These are phyloP conservation scores for Empis stercorea DNA, from an alignment of 2,888 invertebrate genomes.

Conservation along the genomic window DNA sequence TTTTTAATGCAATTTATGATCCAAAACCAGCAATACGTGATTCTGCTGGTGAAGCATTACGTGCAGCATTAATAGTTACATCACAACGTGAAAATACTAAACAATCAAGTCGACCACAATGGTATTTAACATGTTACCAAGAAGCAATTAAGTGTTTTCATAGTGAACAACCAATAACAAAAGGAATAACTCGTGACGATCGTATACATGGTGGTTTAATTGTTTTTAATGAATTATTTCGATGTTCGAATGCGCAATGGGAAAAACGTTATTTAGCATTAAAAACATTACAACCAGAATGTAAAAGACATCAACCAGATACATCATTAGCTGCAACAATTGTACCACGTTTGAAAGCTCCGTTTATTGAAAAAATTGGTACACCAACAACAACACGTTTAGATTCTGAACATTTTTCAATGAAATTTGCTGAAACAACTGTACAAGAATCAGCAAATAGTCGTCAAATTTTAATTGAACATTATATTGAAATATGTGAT, in stretches of 20 bases:
- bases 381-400: constrained; percentile 14
- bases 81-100: constrained; percentile 93
- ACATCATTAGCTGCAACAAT: constrained; percentile 24
- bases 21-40: constrained; percentile 83
- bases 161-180: constrained; percentile 45
- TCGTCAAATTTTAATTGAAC: constrained; percentile 63
- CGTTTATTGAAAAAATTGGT: constrained; percentile 34
- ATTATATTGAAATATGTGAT: constrained; percentile 67
- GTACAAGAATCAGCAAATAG: constrained; percentile 82
- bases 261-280: constrained; percentile 65
- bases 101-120: constrained; percentile 75
- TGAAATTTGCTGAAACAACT: constrained; percentile 31
- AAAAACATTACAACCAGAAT: constrained; percentile 43
- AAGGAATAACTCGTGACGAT: constrained; percentile 75
- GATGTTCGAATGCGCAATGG: constrained; percentile 82
- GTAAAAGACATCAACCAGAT: constrained; percentile 16
- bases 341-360: constrained; percentile 37
- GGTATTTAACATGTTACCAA: constrained; percentile 89
- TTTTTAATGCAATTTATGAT: constrained; percentile 83
- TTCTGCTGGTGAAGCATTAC: constrained; percentile 85
- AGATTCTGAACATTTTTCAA: constrained; percentile 24
- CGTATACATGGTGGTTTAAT: constrained; percentile 84
- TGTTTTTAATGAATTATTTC: constrained; percentile 83
- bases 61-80: constrained; percentile 88
- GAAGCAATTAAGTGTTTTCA: constrained; percentile 67